Base-by-base conservation (phyloP, 2,113 vertebrate genomes). In the Chaetura pelagica region DNA sequence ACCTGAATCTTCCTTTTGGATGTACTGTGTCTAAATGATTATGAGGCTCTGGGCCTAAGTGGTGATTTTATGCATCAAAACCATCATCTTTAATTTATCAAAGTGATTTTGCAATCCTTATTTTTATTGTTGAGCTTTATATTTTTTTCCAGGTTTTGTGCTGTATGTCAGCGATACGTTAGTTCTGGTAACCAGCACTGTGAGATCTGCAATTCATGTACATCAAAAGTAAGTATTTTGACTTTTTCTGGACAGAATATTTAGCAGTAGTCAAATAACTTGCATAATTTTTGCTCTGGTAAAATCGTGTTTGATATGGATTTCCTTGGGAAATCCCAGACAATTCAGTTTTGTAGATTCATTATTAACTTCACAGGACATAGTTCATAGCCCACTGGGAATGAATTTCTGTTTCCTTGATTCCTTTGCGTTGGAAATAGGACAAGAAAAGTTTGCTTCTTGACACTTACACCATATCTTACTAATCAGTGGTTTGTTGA, bases 171-270 rank as follows among this genome's bases (percentile, higher is more conserved):
- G 93, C 97, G 99, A 19, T 99, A 98, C 2, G 98, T 99, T 57
- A 98, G 98, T 49, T 95, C 96, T 57, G 98, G 98, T 92, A 99
- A 99, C 96, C 98, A 97, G 32, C 99, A 99, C 97, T 99, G 99
- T 86, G 93, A 98, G 7, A 97, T 97, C 49, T 99, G 99, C 95
- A 96, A 98, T 73, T 93, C 98, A 11, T 99, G 99, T 85, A 99
- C 99, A 2, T 99, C 99, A 34, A 99, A 99, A 98, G 99, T 99
- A 98, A 84, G 86, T 67, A 29, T 84, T 88, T 83, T 78, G 57
- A 10, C 15, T 80, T 76, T 84, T 75, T 63, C 22, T 91, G 15
- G 26, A 9, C 58, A 21, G 44, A 26, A 48, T 6, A 69, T 88
- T 81, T 32, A 90, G 29, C 20, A 46, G 7, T 55, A 77, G 35